A percentile compares a stretch with the other conserved stretches of the same genome.
Evolutionary conservation across 2,888 invertebrate species (phyloP).

Genomic region (Sepiola atlantica): DNA sequence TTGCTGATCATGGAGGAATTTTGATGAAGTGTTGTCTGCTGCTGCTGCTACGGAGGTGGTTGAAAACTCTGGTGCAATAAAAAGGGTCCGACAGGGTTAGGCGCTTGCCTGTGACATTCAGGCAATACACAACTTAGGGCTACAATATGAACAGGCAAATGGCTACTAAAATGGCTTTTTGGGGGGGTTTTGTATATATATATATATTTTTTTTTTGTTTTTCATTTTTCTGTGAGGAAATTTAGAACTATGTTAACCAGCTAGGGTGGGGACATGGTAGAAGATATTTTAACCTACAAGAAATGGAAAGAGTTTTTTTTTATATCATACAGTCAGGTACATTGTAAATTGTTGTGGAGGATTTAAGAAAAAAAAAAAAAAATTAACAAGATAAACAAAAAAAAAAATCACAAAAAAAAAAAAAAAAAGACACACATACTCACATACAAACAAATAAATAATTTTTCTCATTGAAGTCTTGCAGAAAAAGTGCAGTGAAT

Average conservation of each 20-base stretch:
- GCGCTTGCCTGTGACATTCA: slow-evolving; percentile 7
- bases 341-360: neutral
- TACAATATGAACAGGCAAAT: slow-evolving; percentile 14
- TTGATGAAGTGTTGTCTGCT: neutral
- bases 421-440: no score
- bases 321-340: slow-evolving; percentile 13
- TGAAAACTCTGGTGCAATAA: neutral
- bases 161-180: neutral
- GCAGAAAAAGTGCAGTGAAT: no score
- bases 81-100: neutral
- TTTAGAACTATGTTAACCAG: neutral
- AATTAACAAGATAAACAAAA: no score
- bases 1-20: neutral
- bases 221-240: slow-evolving; percentile 32
- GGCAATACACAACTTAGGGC: neutral
- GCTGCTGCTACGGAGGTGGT: neutral
- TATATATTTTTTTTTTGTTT: neutral
- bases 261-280: slow-evolving; percentile 42
- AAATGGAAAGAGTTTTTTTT: slow-evolving; percentile 44
- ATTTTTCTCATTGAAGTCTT: no score
- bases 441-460: no score
- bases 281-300: slow-evolving; percentile 46
- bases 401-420: no score
- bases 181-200: neutral
- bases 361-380: no score